Evolutionary conservation across 1,140 invertebrate genomes (phyloP), one percentile per base, ranked within the genome.

Genomic region (Drosophila rufa): DNA sequence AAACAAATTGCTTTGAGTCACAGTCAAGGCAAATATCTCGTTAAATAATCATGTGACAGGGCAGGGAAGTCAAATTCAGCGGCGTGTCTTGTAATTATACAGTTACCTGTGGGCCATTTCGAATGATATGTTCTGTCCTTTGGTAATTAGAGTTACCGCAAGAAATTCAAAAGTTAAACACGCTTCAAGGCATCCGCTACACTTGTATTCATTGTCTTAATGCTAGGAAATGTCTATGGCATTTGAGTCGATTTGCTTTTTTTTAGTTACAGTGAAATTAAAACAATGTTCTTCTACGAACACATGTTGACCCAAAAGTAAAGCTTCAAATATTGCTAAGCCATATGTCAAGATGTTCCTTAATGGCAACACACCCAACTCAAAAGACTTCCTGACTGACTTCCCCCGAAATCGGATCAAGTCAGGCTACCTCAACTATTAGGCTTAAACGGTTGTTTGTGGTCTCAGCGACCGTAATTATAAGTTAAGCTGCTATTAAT

Each of bases 401-500:
- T 45, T 40, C 30, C 25, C 11, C 36, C 27, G n/a, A 17, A 45
- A 43, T 27, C 46, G 58, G 51, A 73, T 73, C 67, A 60, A 59
- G 53, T 73, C 40, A 58, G 70, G 55, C 73, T 57, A 81, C 84
- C 85, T 87, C 84, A 84, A 90, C 84, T 90, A 87, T 87, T 87
- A 87, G 82, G 85, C 80, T 67, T 81, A 86, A 87, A 84, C 59
- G 84, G 55, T 78, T 87, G 77, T 70, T 76, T 87, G 84, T 81
- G 84, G 84, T 80, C 78, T 84, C 74, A 51, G 80, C 82, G 85
- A 89, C 84, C 84, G 84, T 87, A 87, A 87, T 87, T 87, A 87
- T 87, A 87, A 87, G 84, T 89, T 87, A 87, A 87, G 84, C 84
- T 83, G 84, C 84, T 87, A 87, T 87, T 87, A 87, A 87, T 87